Evolutionary conservation across 2,113 vertebrate species (phyloP).

Genomic region (Patagioenas fasciata): DNA sequence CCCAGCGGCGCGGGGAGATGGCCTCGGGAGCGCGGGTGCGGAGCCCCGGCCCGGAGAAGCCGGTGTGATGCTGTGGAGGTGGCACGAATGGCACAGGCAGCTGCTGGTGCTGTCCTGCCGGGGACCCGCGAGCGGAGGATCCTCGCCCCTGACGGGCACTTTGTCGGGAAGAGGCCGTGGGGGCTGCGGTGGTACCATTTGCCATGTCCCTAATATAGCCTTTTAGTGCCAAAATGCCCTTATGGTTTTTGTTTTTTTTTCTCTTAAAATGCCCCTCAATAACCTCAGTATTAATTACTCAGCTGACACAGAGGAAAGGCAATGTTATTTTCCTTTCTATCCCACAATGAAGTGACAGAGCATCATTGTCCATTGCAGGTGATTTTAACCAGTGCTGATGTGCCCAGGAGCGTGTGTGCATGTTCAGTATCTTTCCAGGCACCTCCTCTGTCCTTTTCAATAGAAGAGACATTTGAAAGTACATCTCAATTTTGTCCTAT

Average conservation of each 20-base stretch:
- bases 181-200: background rate
- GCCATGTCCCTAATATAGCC: accelerated
- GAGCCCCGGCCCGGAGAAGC: background rate
- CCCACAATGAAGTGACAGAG: background rate
- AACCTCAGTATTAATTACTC: background rate
- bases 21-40: background rate
- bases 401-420: background rate
- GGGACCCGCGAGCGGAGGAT: background rate
- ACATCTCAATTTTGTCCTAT: background rate
- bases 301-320: background rate
- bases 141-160: background rate
- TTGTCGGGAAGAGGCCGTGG: background rate
- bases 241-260: background rate
- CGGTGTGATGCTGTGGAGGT: background rate
- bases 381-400: background rate
- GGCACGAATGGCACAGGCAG: background rate
- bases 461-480: background rate
- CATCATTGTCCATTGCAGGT: background rate
- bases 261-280: background rate
- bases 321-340: background rate
- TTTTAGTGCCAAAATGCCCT: background rate
- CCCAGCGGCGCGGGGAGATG: background rate
- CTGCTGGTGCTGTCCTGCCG: background rate
- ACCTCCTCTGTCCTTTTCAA: background rate
- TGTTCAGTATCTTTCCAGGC: background rate